Base-by-base conservation (phyloP, 2,113 vertebrate genomes). In the Labrus mixtus region DNA sequence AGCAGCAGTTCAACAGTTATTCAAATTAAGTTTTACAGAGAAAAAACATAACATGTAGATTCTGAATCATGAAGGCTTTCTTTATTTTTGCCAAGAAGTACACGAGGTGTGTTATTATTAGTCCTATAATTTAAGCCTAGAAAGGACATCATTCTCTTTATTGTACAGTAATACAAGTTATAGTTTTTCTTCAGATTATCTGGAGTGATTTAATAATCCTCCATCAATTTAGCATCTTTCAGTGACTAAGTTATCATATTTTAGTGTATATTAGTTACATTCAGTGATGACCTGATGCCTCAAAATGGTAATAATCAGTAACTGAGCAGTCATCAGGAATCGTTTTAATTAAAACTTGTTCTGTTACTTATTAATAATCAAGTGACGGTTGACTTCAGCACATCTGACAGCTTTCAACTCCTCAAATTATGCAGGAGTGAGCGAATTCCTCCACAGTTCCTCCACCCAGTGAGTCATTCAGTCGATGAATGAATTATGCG, bases 391-490 rank as follows among this genome's bases (percentile, higher is more conserved):
- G 17, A 51, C 48, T n/a, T 51, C 48, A 51, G 17, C 48, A 51
- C 48, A 51, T 51, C 13, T n/a, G 48, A 51, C 48, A n/a, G 48
- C 1, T 51, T 13, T 13, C 6, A 19, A n/a, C 48, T 51, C 17
- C 19, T 51, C 16, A n/a, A 20, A 10, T 51, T n/a, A n/a, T 51
- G 48, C 48, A n/a, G 48, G 48, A 20, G 48, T 51, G 48, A 51
- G 48, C 48, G 3, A 51, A 51, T 51, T 51, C 48, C 48, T 51
- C 48, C 48, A 51, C 48, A 20, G 48, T 9, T 51, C 48, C 48
- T 51, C 48, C 48, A 51, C 48, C 48, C 48, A 51, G 48, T 51
- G 48, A 51, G 48, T 51, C 48, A 51, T 20, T 51, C 48, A 51
- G 48, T 51, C 48, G 20, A 19, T 51, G 48, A 51, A 51, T 51